Evolutionary conservation across 2,113 vertebrate genomes (phyloP).

Genomic region (Nanorana parkeri): DNA sequence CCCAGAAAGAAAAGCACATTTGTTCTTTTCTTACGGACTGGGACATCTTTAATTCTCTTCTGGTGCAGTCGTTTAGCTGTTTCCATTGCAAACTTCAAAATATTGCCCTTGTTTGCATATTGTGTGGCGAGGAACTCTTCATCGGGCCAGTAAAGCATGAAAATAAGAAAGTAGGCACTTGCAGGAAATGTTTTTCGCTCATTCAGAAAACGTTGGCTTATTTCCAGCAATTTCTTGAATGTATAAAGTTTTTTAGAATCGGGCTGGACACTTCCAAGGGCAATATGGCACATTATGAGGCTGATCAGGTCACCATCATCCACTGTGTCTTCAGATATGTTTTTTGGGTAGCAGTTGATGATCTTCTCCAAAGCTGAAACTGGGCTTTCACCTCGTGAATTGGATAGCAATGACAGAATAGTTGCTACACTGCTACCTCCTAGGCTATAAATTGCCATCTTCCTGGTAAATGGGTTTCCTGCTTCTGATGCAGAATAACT

Average conservation of each 20-base stretch:
- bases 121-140: conserved; percentile 65
- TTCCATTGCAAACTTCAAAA: conserved; percentile 71
- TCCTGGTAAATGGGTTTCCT: conserved; percentile 60
- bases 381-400: conserved; percentile 62
- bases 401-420: conserved; percentile 72
- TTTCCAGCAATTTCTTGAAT: conserved; percentile 66
- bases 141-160: conserved; percentile 82
- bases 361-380: conserved; percentile 69
- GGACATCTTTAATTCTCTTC: conserved; percentile 75
- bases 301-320: conserved; percentile 72
- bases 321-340: conserved; percentile 63
- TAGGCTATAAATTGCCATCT: conserved; percentile 72
- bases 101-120: conserved; percentile 66
- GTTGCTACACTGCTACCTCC: conserved; percentile 79
- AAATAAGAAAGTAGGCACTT: conserved; percentile 75
- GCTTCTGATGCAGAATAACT: background rate
- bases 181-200: conserved; percentile 64
- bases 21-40: conserved; percentile 72
- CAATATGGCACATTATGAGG: conserved; percentile 66
- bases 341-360: conserved; percentile 69
- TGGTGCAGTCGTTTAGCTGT: conserved; percentile 68
- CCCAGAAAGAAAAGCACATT: conserved; percentile 80
- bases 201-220: conserved; percentile 69
- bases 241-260: conserved; percentile 63
- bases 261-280: conserved; percentile 70